phyloP scores from a whole-genome alignment of 92 coral and sea anemone genomes.

The Parazoanthus atlanticus region DNA sequence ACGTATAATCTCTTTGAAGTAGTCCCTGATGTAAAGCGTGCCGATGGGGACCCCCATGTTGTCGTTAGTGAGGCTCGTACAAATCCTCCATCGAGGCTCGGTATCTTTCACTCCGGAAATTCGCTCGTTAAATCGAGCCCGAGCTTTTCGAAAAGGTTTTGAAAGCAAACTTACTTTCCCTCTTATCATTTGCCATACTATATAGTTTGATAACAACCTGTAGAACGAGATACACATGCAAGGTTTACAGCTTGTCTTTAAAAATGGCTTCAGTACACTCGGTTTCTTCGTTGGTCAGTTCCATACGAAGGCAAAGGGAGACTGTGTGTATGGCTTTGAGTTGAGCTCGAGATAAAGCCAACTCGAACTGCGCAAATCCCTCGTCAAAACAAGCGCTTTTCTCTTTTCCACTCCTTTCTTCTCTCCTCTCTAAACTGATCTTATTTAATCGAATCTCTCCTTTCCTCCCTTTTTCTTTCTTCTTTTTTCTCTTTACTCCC shows the following conservation, averaged over 20 bases:
- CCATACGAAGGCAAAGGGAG: too few species aligned
- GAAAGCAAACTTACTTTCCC: constrained; percentile 91
- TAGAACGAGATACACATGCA: background rate
- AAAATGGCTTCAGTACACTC: too few species aligned
- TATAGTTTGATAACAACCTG: constrained; percentile 95
- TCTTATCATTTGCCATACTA: constrained; percentile 99
- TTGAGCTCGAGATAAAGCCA: too few species aligned
- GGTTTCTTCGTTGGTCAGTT: background rate
- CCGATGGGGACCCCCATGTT: constrained; percentile 99
- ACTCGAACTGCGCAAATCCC: too few species aligned
- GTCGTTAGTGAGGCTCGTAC: constrained; percentile 94
- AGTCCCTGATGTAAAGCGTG: constrained; percentile 78
- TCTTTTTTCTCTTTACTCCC: too few species aligned
- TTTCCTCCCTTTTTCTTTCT: too few species aligned
- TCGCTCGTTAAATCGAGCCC: constrained; percentile 87
- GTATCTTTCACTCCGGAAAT: constrained; percentile 93
- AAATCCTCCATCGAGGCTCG: constrained; percentile 96
- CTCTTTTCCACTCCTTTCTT: background rate
- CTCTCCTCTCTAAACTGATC: background rate
- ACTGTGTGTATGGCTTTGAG: background rate
- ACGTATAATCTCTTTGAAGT: constrained; percentile 76
- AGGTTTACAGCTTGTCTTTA: background rate
- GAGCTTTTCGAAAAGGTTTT: constrained; percentile 86
- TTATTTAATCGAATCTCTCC: too few species aligned
- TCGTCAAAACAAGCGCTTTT: too few species aligned